Percentiles rank a stretch among this genome's conserved stretches.
These are phyloP conservation scores for Drosophila neotestacea DNA, from an alignment of 2,888 invertebrate species.

Conservation along the genomic window DNA sequence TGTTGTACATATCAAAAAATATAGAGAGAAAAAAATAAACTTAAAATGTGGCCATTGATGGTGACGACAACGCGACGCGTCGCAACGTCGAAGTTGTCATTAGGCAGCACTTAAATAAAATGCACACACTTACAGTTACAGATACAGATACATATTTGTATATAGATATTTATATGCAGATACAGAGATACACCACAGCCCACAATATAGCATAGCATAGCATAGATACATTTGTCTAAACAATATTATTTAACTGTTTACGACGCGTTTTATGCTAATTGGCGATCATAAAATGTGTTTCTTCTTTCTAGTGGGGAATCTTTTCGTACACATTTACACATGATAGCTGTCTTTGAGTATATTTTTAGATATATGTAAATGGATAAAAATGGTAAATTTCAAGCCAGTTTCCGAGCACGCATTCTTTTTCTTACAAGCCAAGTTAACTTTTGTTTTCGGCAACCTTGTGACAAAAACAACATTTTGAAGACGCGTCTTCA, in stretches of 20 bases:
- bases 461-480: conserved; percentile 55
- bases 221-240: conserved; percentile 58
- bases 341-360: conserved; percentile 48
- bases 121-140: conserved; percentile 37
- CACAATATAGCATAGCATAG: background rate
- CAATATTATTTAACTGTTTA: conserved; percentile 82
- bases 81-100: conserved; percentile 64
- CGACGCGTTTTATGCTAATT: conserved; percentile 78
- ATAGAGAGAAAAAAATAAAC: conserved; percentile 4
- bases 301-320: conserved; percentile 31
- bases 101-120: conserved; percentile 74
- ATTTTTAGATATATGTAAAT: conserved; percentile 49
- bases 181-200: background rate
- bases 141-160: conserved; percentile 17
- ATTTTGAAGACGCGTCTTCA: conserved; percentile 30
- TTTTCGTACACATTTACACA: conserved; percentile 30
- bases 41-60: conserved; percentile 52
- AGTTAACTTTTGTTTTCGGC: conserved; percentile 62
- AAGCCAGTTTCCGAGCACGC: conserved; percentile 17
- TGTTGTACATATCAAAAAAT: conserved; percentile 17
- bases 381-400: conserved; percentile 9
- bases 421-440: conserved; percentile 32
- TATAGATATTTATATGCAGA: conserved; percentile 6
- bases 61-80: conserved; percentile 42
- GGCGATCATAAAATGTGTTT: conserved; percentile 60